These are phyloP conservation scores for Mactromeris polynyma DNA, from an alignment of 2,888 invertebrate species.

Conservation along the genomic window DNA sequence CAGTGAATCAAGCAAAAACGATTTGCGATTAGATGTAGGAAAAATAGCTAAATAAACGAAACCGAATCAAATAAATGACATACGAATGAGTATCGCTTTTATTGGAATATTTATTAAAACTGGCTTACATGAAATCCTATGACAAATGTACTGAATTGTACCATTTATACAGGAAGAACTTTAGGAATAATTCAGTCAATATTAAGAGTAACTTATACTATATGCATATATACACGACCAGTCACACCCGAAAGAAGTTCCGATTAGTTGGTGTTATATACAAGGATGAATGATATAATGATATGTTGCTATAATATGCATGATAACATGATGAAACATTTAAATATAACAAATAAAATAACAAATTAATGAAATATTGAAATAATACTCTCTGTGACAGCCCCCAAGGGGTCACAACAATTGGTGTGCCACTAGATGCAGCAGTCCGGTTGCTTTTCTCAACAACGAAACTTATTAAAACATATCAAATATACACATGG, in stretches of 20 bases:
- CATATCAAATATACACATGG: no score
- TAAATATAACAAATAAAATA: constrained; percentile 16
- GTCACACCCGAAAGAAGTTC: not conserved
- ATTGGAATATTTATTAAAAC: not conserved
- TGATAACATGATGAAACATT: not conserved
- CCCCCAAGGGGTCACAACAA: no score
- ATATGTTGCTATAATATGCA: not conserved
- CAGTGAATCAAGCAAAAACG: not conserved
- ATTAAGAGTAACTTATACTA: not conserved
- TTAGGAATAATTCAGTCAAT: not conserved
- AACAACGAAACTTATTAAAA: no score
- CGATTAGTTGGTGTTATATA: not conserved
- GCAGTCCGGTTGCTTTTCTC: no score
- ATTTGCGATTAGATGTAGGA: not conserved
- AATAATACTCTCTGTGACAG: constrained; percentile 2
- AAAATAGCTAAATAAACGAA: not conserved
- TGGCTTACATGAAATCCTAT: not conserved
- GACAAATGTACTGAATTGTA: not conserved
- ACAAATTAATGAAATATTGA: not conserved
- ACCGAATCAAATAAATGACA: not conserved
- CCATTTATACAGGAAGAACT: not conserved
- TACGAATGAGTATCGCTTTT: not conserved
- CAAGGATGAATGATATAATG: not conserved
- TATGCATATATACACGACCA: not conserved
- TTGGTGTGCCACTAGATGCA: no score